Base-by-base conservation (phyloP, 2,113 vertebrate genomes). In the Hippolais icterina region DNA sequence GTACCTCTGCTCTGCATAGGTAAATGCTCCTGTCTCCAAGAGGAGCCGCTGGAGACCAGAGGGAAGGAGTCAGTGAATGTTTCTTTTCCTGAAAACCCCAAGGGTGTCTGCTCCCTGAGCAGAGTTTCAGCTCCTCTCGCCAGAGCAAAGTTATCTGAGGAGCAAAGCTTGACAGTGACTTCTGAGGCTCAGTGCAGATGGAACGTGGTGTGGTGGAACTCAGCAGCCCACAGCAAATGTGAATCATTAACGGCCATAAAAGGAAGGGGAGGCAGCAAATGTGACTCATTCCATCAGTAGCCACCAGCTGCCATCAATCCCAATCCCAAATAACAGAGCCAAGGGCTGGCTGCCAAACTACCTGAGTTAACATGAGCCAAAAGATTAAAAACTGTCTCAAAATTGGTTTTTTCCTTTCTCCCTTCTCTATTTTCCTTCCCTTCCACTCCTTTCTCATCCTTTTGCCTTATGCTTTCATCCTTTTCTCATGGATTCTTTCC, bases 171-270 rank as follows among this genome's bases (percentile, higher is more conserved):
- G 61, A 44, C 89, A 92, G 65, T 50, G 83, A 78, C 89, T 97
- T 93, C 90, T 47, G 53, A 96, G 93, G 71, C 93, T 88, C 87
- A 76, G 59, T 91, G 37, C 89, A 97, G 91, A 96, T 80, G 87
- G 94, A 93, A 95, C 49, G 23, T 89, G 89, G 89, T 89, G 91
- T 42, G 78, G 93, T 90, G 69, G 71, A 95, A 78, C 83, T 84
- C 69, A 74, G 65, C 86, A 94, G 94, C 96, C 85, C 83, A 92
- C 95, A 96, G 82, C 95, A 81, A 90, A 86, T 89, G 77, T 91
- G 91, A 96, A 90, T 94, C 95, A 94, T 84, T 96, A 95, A 92
- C 15, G 53, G 83, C 92, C 93, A 78, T 93, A 93, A 92, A 94
- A 96, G 90, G 94, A 89, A 93, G 53, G 83, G 65, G 80, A 93